A percentile compares a stretch with the other conserved stretches of the same genome.
phyloP scores from a whole-genome alignment of 2,797 vertebrate genomes.

The Potorous gilbertii region DNA sequence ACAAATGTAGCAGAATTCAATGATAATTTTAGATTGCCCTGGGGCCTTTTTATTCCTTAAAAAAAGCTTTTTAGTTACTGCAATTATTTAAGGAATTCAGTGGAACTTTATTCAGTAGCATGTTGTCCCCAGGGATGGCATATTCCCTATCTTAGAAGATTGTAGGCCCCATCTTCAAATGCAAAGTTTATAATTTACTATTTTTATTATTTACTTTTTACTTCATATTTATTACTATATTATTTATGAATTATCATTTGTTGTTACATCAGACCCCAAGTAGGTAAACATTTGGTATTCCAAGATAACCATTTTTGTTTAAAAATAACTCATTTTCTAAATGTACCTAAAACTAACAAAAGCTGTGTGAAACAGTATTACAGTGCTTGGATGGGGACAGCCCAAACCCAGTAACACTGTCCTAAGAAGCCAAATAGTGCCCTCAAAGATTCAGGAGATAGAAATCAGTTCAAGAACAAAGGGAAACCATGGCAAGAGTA shows the following conservation, averaged over 20 bases:
- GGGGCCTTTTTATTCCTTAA: not conserved
- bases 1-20: not conserved
- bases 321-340: not conserved
- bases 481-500: not conserved
- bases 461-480: not conserved
- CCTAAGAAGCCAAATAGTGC: not conserved
- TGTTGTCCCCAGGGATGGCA: slow-evolving; percentile 22
- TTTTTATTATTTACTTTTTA: not conserved
- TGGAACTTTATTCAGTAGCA: slow-evolving; percentile 48
- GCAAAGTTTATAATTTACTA: not conserved
- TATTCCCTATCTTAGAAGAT: slow-evolving; percentile 13
- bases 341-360: not conserved
- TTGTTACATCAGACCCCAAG: not conserved
- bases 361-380: not conserved
- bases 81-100: slow-evolving; percentile 55
- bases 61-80: slow-evolving; percentile 44
- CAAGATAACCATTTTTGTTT: not conserved
- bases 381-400: not conserved
- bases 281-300: not conserved
- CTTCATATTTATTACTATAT: no score
- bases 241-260: no score
- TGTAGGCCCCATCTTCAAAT: slow-evolving; percentile 4
- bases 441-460: not conserved
- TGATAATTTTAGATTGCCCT: not conserved
- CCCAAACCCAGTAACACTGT: not conserved